Evolutionary conservation across 2,113 vertebrate genomes (phyloP).

Genomic region (Paedocypris sp.): DNA sequence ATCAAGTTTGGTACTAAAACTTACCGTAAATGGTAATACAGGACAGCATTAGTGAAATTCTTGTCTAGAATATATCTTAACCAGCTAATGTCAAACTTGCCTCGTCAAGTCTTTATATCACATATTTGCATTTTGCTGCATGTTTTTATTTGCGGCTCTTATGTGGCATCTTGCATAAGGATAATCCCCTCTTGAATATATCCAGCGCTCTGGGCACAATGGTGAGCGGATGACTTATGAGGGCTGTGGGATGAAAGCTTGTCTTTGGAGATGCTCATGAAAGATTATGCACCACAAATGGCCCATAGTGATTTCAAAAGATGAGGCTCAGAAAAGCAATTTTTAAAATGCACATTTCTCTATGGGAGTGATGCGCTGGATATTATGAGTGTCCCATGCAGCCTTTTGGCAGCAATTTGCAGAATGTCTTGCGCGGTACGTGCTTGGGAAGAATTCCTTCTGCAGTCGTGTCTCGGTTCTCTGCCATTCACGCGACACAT

Average conservation of each 20-base stretch:
- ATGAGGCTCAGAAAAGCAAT: not conserved
- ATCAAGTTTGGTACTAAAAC: no score
- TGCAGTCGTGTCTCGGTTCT: no score
- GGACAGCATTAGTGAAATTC: no score
- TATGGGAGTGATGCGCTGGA: not conserved
- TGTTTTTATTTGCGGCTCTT: not conserved
- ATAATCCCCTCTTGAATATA: not conserved
- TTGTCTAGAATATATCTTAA: no score
- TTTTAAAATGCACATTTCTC: not conserved
- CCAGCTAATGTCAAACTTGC: no score
- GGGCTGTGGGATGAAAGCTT: not conserved
- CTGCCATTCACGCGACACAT: no score
- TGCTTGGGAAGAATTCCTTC: no score
- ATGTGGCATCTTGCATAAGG: not conserved
- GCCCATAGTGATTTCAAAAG: not conserved
- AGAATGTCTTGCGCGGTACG: no score
- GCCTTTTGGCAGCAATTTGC: not conserved
- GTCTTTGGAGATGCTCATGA: conserved; percentile 1
- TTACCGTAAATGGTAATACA: no score
- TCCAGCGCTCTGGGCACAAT: not conserved
- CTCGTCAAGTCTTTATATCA: no score
- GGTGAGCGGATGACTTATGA: not conserved
- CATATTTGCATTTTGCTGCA: not conserved
- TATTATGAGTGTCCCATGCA: not conserved
- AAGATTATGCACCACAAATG: not conserved